Evolutionary conservation across 37 sponge, comb jelly and placozoan species (phyloP).

Genomic region (Haliclona indistincta): DNA sequence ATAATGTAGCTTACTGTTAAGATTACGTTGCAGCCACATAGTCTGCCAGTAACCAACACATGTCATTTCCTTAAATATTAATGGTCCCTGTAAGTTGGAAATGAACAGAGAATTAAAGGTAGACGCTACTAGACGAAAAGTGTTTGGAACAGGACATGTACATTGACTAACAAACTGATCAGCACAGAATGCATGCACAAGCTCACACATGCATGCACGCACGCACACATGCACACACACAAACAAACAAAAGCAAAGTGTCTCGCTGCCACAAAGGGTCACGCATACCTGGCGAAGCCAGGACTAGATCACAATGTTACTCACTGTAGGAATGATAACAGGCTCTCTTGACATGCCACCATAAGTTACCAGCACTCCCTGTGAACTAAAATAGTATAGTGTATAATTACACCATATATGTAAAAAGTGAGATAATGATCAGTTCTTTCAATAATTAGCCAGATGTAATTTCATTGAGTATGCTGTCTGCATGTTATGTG

Average conservation of each 20-base stretch:
- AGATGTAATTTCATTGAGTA: too few species aligned
- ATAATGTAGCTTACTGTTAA: slow-evolving; percentile 35
- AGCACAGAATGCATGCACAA: neutral
- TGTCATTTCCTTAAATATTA: slow-evolving; percentile 76
- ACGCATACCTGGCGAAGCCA: neutral
- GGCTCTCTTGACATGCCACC: slow-evolving; percentile 91
- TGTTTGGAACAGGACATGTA: neutral
- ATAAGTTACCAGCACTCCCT: slow-evolving; percentile 82
- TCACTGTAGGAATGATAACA: slow-evolving; percentile 69
- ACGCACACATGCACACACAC: slow-evolving; percentile 17
- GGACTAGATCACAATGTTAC: neutral
- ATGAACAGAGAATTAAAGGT: neutral
- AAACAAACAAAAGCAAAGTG: neutral
- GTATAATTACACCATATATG: too few species aligned
- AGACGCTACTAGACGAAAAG: neutral
- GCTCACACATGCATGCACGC: neutral
- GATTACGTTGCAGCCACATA: slow-evolving; percentile 66
- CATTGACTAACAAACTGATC: neutral
- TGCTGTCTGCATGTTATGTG: too few species aligned
- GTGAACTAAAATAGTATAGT: slow-evolving; percentile 22
- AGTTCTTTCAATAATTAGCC: too few species aligned
- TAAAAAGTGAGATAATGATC: too few species aligned
- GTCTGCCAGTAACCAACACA: slow-evolving; percentile 87
- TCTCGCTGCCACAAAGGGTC: too few species aligned
- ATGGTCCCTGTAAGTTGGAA: slow-evolving; percentile 40